Base-by-base conservation (phyloP, 1,140 invertebrate genomes). In the Pseudoatta argentina region DNA sequence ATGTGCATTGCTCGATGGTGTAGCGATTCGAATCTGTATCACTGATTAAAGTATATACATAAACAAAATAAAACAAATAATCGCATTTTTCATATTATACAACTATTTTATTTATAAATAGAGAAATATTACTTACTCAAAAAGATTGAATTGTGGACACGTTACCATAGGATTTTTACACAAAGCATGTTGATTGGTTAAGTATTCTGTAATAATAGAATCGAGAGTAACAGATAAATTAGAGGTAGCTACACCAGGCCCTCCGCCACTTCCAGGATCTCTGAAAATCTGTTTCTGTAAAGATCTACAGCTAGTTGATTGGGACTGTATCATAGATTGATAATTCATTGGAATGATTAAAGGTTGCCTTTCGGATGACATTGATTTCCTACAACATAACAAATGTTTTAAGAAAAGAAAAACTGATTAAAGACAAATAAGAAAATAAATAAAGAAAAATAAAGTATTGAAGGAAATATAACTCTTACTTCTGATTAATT, bases 161-260 rank as follows among this genome's bases (percentile, higher is more conserved):
- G 98, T 98, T 34, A 97, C 97, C 96, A 98, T 98, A 5, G 98
- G 98, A 95, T 98, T 98, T 96, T 98, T 98, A 95, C 98, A 98
- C 4, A 98, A 94, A n/a, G 98, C 97, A 94, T 98, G 98, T 94
- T 99, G 99, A 95, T 99, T 99, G 61, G 98, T 98, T 57, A 99
- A 96, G 95, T 99, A 99, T 94, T 99, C 98, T 0, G 98, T 99
- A 57, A 99, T 98, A 93, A 99, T 99, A 39, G 98, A 97, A 94
- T 99, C 98, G 27, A 99, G 95, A 0, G 97, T 98, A 24, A 98
- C 96, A 90, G 96, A 83, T 91, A 93, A 89, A 90, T 95, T 94
- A 14, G 91, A 88, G 7, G 93, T 89, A 4, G 94, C 88, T 8
- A 94, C 87, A 18, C 94, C 93, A 77, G 91, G 85, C 0, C 88